These are phyloP conservation scores for Protophormia terraenovae DNA, from an alignment of 2,888 invertebrate species.

Conservation along the genomic window DNA sequence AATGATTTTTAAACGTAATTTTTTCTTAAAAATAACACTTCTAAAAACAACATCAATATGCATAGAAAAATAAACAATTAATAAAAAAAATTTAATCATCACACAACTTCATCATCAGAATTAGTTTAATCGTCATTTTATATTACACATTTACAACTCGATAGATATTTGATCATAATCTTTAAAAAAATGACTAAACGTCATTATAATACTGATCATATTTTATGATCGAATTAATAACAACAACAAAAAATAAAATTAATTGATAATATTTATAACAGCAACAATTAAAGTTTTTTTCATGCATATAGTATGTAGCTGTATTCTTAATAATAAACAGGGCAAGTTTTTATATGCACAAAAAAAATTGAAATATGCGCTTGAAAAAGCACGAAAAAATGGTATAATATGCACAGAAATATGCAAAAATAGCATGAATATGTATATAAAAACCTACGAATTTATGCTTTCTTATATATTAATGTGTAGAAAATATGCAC, in stretches of 20 bases:
- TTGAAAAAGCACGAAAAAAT: too few species aligned
- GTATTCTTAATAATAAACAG: too few species aligned
- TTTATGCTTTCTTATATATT: too few species aligned
- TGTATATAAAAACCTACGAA: too few species aligned
- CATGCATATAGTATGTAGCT: conserved; percentile 23
- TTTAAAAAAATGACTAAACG: conserved; percentile 15
- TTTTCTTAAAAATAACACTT: neutral
- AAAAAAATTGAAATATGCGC: too few species aligned
- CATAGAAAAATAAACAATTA: neutral
- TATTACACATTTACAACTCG: neutral
- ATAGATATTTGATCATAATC: conserved; percentile 8
- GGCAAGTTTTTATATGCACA: too few species aligned
- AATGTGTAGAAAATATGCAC: too few species aligned
- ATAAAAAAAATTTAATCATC: conserved; percentile 21
- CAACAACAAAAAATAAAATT: conserved; percentile 12
- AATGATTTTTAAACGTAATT: neutral
- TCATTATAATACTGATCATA: conserved; percentile 32
- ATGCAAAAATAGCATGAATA: too few species aligned
- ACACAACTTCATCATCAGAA: conserved; percentile 8
- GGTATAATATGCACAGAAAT: too few species aligned
- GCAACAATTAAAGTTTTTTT: conserved; percentile 21
- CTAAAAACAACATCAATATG: neutral
- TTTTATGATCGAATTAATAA: conserved; percentile 4
- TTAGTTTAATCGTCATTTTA: neutral
- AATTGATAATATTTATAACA: conserved; percentile 37